Base-by-base conservation (phyloP, 2,888 invertebrate genomes). In the Ornithoptera alexandrae region DNA sequence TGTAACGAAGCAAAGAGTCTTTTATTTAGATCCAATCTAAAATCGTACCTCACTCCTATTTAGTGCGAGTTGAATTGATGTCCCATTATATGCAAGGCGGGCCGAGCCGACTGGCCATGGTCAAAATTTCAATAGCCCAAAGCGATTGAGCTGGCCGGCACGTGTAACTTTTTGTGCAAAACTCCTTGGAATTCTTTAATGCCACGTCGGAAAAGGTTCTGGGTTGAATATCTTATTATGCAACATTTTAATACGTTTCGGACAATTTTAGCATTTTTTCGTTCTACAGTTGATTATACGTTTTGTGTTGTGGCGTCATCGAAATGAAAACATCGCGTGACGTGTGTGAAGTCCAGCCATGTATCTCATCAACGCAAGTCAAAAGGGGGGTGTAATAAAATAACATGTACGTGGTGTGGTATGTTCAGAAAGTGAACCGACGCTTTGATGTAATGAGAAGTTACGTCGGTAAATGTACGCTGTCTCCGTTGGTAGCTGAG, bases 131-230 rank as follows among this genome's bases (percentile, higher is more conserved):
- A 91, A 92, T 91, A 84, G 90, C 91, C 87, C 81, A 80, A 77
- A 88, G 90, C 88, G 86, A 85, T 87, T 83, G 84, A 86, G 83
- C 77, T 77, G 84, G 77, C 74, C 80, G 89, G 88, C 92, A 91
- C 91, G 91, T 92, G 92, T 91, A 90, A 88, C 87, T 92, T 92
- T 92, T 90, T 92, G 88, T 88, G 83, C 86, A 80, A 88, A 89
- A 85, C 87, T 86, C 85, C 81, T 87, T 86, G 86, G 88, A 86
- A 89, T 87, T 88, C 85, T 82, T 86, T 81, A 81, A 82, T 84
- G 81, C 77, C 81, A 83, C 81, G 78, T 81, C 78, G 79, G 79
- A 85, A 86, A 85, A 77, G 84, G 81, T 81, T 81, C 74, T 77
- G 84, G 83, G 87, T 87, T 86, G 86, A 88, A 87, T 87, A 87